phyloP scores from a whole-genome alignment of 1,140 invertebrate genomes.

The Agraylea sexmaculata region DNA sequence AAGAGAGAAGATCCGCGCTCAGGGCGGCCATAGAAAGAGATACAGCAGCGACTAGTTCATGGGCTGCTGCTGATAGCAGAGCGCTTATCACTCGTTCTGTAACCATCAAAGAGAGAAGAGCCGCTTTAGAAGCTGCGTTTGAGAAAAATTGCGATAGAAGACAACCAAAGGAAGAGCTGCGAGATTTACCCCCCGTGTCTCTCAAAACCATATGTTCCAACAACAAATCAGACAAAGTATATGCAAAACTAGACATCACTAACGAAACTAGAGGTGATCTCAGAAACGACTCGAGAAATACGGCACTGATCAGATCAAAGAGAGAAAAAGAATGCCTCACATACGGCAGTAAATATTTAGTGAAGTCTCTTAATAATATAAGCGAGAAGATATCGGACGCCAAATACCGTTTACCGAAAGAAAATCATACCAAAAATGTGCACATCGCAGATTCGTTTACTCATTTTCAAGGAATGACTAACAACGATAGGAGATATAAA shows the following conservation, averaged over 20 bases:
- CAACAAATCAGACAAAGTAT: conserved; percentile 10
- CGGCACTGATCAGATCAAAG: conserved; percentile 5
- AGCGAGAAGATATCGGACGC: too few relatives aligned
- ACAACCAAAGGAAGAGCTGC: conserved; percentile 1
- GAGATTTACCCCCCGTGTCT: conserved; percentile 3
- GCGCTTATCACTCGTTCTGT: conserved; percentile 16
- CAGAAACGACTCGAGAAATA: conserved; percentile 9
- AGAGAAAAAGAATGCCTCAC: background rate
- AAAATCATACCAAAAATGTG: too few relatives aligned
- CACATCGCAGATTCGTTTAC: too few relatives aligned
- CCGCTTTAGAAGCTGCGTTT: conserved; percentile 20
- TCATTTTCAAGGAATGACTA: too few relatives aligned
- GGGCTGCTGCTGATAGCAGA: conserved; percentile 30
- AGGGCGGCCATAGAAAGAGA: conserved; percentile 38
- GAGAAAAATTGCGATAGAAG: conserved; percentile 15
- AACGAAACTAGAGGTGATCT: conserved; percentile 16
- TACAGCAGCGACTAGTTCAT: conserved; percentile 32
- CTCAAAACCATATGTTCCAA: conserved; percentile 2
- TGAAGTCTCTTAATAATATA: too few relatives aligned
- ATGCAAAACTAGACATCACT: conserved; percentile 14
- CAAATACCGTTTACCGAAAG: too few relatives aligned
- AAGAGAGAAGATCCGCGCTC: conserved; percentile 36
- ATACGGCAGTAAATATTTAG: too few relatives aligned
- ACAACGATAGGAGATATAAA: too few relatives aligned
- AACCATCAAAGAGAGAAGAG: conserved; percentile 16